Percentiles rank a stretch among this genome's conserved stretches.
Evolutionary conservation across 2,888 invertebrate genomes (phyloP).

Genomic region (Rotaria socialis): DNA sequence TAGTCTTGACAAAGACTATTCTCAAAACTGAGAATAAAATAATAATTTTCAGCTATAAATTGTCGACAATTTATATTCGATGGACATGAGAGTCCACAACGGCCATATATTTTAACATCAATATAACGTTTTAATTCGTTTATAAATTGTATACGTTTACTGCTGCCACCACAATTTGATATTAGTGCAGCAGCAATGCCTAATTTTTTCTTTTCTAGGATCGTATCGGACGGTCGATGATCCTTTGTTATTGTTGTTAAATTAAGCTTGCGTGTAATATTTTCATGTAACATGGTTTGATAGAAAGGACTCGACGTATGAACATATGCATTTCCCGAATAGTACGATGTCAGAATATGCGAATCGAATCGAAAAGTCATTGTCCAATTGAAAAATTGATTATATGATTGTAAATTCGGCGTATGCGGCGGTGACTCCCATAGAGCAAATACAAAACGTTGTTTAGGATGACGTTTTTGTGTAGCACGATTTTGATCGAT

Average conservation of each 20-base stretch:
- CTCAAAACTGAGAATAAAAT: constrained; percentile 3
- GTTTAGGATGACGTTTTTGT: neutral
- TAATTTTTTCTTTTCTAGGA: neutral
- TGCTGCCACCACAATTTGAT: neutral
- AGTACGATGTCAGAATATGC: neutral
- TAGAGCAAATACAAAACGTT: neutral
- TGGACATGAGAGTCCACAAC: neutral
- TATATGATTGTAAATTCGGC: neutral
- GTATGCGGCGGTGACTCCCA: neutral
- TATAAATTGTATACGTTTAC: neutral
- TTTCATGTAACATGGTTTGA: neutral
- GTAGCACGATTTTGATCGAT: neutral
- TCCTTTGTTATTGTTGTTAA: neutral
- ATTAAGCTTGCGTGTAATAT: neutral
- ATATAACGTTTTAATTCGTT: neutral
- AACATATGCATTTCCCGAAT: neutral
- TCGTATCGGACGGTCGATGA: neutral
- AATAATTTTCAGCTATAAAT: constrained; percentile 7
- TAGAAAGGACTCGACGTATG: neutral
- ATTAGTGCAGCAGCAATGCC: neutral
- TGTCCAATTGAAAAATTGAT: neutral
- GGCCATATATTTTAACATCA: neutral
- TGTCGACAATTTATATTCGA: neutral
- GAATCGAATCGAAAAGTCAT: neutral
- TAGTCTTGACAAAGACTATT: neutral